phyloP scores from a whole-genome alignment of 2,113 vertebrate genomes.

The Caranx melampygus region DNA sequence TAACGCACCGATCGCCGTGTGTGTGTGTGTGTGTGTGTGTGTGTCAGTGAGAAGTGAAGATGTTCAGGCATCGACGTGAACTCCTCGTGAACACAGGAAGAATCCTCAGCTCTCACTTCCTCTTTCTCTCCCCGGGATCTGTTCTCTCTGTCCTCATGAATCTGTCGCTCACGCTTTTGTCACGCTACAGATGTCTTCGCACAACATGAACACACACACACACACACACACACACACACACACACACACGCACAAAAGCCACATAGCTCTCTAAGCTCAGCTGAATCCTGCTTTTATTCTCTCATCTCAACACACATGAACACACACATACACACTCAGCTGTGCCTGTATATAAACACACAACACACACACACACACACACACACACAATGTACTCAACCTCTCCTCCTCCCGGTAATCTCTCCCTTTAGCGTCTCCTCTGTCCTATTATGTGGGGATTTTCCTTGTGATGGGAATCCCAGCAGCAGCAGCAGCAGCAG shows the following conservation, averaged over 20 bases:
- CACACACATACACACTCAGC: conserved; percentile 27
- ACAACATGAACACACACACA: background rate
- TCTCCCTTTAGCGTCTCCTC: conserved; percentile 57
- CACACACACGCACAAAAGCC: background rate
- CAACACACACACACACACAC: conserved; percentile 26
- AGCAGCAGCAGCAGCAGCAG: conserved; percentile 32
- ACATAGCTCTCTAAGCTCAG: conserved; percentile 26
- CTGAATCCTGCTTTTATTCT: conserved; percentile 36
- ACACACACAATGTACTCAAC: conserved; percentile 6
- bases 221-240: no score
- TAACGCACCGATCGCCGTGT: no score
- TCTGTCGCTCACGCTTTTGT: background rate
- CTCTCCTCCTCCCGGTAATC: conserved; percentile 52
- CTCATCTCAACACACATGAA: conserved; percentile 18
- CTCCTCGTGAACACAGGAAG: background rate
- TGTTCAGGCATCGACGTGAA: background rate
- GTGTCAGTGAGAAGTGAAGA: background rate
- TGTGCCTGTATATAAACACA: background rate
- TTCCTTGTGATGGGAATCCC: conserved; percentile 70
- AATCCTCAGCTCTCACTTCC: background rate
- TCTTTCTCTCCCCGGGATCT: conserved; percentile 12
- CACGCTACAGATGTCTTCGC: conserved; percentile 18
- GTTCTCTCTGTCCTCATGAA: background rate
- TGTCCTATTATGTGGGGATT: conserved; percentile 73
- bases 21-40: no score